Base-by-base conservation (phyloP, 2,888 invertebrate genomes). In the Drosophila dives region DNA sequence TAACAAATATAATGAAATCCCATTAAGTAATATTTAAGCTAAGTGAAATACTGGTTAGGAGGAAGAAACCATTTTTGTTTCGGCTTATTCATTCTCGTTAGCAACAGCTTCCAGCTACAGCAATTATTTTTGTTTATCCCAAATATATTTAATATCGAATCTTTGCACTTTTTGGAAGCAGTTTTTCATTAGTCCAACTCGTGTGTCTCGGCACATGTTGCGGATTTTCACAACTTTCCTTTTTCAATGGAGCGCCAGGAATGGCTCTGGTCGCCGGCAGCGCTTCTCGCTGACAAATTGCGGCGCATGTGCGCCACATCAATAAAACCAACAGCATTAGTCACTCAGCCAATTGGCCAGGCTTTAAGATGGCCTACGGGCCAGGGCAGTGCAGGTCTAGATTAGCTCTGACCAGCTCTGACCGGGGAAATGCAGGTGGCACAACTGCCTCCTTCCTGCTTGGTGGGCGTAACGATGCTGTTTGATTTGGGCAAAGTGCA, bases 271-370 rank as follows among this genome's bases (percentile, higher is more conserved):
- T 42, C 23, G 60, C 66, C 56, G 59, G 64, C 62, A 66, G 61
- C 48, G 64, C 65, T 72, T 65, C 66, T 65, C 59, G 54, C 65
- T 74, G 78, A 86, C 63, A 84, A 88, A 84, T 82, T 63, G 65
- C 63, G 53, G 78, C 74, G 77, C 88, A 81, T 86, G 81, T 81
- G 91, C 86, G 53, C 73, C 63, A 78, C 80, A 87, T 89, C 81
- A 77, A 86, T 91, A 90, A 89, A 77, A 83, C 61, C 87, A 81
- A 81, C 82, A 77, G 82, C 87, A 90, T 90, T 90, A 86, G 86
- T 90, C 91, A 91, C 77, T 71, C 65, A 20, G 65, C 42, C 72
- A 77, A 76, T 87, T 86, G 75, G 76, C 66, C 64, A 61, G 61
- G 70, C 74, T 56, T 23, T 38, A 34, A 23, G 76, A 58, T 66